Evolutionary conservation across 2,797 vertebrate genomes (phyloP), one percentile per base, ranked within the genome.

Genomic region (Tamandua tetradactyla): DNA sequence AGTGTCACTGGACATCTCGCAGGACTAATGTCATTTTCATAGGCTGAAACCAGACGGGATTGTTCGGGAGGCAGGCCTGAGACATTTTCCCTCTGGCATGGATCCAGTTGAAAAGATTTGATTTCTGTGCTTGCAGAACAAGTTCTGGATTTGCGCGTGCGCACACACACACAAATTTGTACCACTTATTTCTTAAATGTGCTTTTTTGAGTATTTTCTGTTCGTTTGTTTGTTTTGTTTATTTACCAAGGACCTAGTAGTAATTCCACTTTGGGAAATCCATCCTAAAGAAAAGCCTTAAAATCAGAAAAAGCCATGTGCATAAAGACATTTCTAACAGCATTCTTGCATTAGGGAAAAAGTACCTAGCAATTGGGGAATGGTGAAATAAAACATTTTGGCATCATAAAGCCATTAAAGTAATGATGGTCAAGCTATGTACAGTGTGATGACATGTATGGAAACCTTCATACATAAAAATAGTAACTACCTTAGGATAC

Each of bases 1-100:
- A 81, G 92, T 96, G 97, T 96, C 95, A 96, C 75, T 64, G 68
- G 91, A 92, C 90, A 92, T 96, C 95, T 97, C 92, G 82, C 92
- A 91, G 89, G 85, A 89, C 90, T 89, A 89, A 87, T 96, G 88
- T 94, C 5, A 69, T 97, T 97, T 57, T 94, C 89, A 80, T 94
- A 94, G 95, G 79, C 95, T 78, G 32, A 91, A 97, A 95, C 94
- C 95, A 97, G 89, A 30, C 55, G 94, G 78, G 97, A 85, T 87
- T 97, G 94, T 44, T 89, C 92, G 97, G 90, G 94, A 97, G 76
- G 59, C 83, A 97, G 93, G 87, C 89, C 94, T 80, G 84, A 89
- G 94, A 85, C 44, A 37, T 97, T 94, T 96, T 88, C 92, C 82
- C 75, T 94, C 94, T 96, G 82, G 89, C 52, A 37, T 92, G 92